Evolutionary conservation across 2,797 vertebrate genomes (phyloP).

Genomic region (Bradypodion pumilum): DNA sequence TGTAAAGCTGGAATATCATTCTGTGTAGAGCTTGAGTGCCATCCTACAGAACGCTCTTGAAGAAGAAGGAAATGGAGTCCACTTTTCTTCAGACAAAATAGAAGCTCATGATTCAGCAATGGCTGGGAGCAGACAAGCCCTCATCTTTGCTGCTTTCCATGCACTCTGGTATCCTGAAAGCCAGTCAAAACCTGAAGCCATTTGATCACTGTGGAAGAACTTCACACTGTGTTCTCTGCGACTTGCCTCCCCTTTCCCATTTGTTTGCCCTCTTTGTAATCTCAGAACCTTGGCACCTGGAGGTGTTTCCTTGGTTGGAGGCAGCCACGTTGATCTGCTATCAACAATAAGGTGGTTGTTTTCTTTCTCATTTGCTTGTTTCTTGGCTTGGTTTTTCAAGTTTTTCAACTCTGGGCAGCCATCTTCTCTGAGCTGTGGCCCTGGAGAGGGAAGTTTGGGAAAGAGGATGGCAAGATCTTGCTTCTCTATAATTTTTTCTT

Average conservation of each 20-base stretch:
- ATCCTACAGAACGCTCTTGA: not conserved
- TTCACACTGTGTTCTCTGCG: conserved; percentile 38
- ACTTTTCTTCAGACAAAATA: conserved; percentile 32
- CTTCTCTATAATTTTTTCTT: conserved; percentile 43
- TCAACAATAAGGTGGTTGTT: fast-evolving
- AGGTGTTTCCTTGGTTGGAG: conserved; percentile 54
- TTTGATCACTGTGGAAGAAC: conserved; percentile 66
- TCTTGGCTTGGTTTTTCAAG: conserved; percentile 39
- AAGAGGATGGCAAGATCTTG: conserved; percentile 68
- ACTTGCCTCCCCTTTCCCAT: not conserved
- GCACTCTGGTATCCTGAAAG: conserved; percentile 82
- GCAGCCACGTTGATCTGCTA: not conserved
- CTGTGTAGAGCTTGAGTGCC: too few relatives aligned
- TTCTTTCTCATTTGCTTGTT: conserved; percentile 37
- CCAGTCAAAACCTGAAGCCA: conserved; percentile 81
- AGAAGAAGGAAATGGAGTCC: conserved; percentile 6
- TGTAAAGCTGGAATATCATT: too few relatives aligned
- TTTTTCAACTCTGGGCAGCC: conserved; percentile 70
- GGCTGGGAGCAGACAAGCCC: conserved; percentile 84
- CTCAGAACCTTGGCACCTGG: not conserved
- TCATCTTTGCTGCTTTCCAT: conserved; percentile 83
- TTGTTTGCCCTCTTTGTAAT: conserved; percentile 28
- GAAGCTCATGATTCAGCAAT: conserved; percentile 82
- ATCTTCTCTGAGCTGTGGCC: conserved; percentile 71
- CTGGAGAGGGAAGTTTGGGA: conserved; percentile 70